Base-by-base conservation (phyloP, 2,888 invertebrate species). In the Ormyrus pomaceus region DNA sequence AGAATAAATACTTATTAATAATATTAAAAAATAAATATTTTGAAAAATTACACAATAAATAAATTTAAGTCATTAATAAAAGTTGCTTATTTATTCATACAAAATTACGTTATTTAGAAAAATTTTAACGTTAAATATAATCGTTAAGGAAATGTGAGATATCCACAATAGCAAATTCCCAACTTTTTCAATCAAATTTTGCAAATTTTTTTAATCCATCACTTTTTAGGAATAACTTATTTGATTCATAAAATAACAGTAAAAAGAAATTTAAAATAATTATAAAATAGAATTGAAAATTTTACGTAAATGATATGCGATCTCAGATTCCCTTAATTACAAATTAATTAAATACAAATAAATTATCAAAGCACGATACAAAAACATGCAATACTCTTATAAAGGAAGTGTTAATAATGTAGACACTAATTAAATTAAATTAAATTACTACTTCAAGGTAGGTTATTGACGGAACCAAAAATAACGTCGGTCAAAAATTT, bases 401-500 rank as follows among this genome's bases (percentile, higher is more conserved):
- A 5, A 69, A 6, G 46, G 46, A 73, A 61, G 8, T 65, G 66
- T 59, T 68, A 66, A 11, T 65, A 66, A 65, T 34, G 19, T 34
- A 69, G 62, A 65, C 6, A 59, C 6, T 34, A 8, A 34, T 71
- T 8, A 55, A 65, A 34, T 34, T 34, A 34, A 34, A 34, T 34
- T 34, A 19, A 58, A 53, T 77, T 34, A 53, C 45, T 65, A 65
- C 11, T 61, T 78, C 10, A 78, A n/a, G 6, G 59, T 9, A 50
- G 64, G 77, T 34, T 58, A 68, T 48, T 66, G 55, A 62, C 61
- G 50, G 83, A 66, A 70, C 50, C 9, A 77, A 80, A 86, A 86
- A 89, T 85, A 82, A 85, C 85, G 77, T 89, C 87, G 84, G 88
- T 88, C 79, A 90, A 82, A 86, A 87, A 88, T 88, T 91, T 90